Evolutionary conservation across 2,888 invertebrate genomes (phyloP).

Genomic region (Aquatica leii): DNA sequence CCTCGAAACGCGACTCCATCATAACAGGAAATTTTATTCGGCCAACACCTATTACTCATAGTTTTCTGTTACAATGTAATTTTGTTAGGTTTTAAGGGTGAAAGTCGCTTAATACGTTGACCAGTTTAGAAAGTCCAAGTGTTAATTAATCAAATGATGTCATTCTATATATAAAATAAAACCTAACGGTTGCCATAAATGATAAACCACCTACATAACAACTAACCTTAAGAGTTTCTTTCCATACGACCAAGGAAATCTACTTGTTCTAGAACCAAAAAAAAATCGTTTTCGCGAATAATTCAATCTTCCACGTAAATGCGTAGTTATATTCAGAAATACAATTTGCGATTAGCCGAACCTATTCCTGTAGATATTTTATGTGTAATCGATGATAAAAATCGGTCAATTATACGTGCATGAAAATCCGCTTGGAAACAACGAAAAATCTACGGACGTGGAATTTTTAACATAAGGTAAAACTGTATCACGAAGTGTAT

Average conservation of each 20-base stretch:
- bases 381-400: neutral
- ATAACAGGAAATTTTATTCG: no score
- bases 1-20: no score
- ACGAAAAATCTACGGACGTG: neutral
- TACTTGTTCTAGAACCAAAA: neutral
- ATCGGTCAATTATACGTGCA: neutral
- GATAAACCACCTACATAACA: slow-evolving; percentile 7
- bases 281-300: neutral
- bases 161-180: slow-evolving; percentile 1
- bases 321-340: no score
- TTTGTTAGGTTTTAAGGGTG: no score
- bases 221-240: neutral
- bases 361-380: neutral
- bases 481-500: neutral
- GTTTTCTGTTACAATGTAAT: no score
- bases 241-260: slow-evolving; percentile 3
- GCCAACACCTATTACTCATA: no score
- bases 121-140: slow-evolving; percentile 1
- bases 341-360: no score
- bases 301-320: neutral
- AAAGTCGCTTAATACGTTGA: no score
- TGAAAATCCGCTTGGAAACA: neutral
- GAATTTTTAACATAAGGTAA: neutral
- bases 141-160: slow-evolving; percentile 8
- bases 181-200: slow-evolving; percentile 6